phyloP scores from a whole-genome alignment of 2,797 vertebrate species.

The Diplodus sargus region DNA sequence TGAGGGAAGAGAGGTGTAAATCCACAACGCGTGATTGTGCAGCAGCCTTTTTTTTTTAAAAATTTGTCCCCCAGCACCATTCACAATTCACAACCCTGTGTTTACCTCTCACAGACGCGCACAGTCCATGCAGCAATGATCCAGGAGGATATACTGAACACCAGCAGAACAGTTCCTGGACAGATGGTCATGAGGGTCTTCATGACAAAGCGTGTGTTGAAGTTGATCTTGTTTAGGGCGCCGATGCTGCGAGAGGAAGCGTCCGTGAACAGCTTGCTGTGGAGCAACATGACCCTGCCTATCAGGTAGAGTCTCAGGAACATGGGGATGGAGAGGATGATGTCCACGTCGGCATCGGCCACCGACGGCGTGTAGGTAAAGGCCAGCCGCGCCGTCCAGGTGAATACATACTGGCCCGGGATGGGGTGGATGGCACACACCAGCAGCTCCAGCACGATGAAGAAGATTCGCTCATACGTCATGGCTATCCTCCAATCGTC shows the following conservation, averaged over 20 bases:
- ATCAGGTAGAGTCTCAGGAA: slow-evolving; percentile 97
- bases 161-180: slow-evolving; percentile 93
- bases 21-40: slow-evolving; percentile 61
- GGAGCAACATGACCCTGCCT: slow-evolving; percentile 94
- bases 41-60: slow-evolving; percentile 66
- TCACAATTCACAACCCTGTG: slow-evolving; percentile 62
- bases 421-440: slow-evolving; percentile 96
- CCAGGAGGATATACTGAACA: slow-evolving; percentile 97
- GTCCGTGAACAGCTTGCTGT: slow-evolving; percentile 96
- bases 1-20: slow-evolving; percentile 59
- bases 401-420: slow-evolving; percentile 94
- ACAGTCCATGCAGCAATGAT: slow-evolving; percentile 97
- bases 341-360: slow-evolving; percentile 92
- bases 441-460: slow-evolving; percentile 93
- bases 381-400: slow-evolving; percentile 93
- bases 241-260: slow-evolving; percentile 96
- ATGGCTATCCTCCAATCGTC: slow-evolving; percentile 98
- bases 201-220: slow-evolving; percentile 98
- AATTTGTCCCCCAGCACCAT: slow-evolving; percentile 44
- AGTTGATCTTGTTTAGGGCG: slow-evolving; percentile 96
- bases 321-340: slow-evolving; percentile 96
- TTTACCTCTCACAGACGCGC: slow-evolving; percentile 95
- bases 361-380: slow-evolving; percentile 91
- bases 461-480: slow-evolving; percentile 94
- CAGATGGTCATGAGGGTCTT: slow-evolving; percentile 98